phyloP scores from a whole-genome alignment of 1,140 invertebrate species.

The Leptonema lineaticorne region DNA sequence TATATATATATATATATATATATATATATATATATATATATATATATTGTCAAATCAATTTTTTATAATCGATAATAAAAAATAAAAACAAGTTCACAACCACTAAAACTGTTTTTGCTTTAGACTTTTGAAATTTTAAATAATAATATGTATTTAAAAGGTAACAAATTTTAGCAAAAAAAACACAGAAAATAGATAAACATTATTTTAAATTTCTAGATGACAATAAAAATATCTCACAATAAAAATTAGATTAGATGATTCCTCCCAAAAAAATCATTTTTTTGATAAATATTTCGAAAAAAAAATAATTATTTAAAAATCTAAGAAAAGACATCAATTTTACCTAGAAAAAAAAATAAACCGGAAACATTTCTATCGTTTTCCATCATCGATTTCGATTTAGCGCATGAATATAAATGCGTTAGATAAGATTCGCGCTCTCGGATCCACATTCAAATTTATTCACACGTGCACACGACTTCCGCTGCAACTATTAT shows the following conservation, averaged over 20 bases:
- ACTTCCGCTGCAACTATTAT: constrained; percentile 40
- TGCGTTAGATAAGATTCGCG: background rate
- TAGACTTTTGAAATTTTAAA: no score
- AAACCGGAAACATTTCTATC: no score
- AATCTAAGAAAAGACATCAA: background rate
- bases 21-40: background rate
- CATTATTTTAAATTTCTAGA: no score
- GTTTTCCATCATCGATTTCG: background rate
- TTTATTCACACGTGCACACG: constrained; percentile 30
- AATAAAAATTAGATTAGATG: background rate
- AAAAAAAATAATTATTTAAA: background rate
- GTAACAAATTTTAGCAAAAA: no score
- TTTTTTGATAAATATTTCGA: background rate
- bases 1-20: background rate
- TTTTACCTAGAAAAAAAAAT: no score
- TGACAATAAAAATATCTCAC: no score
- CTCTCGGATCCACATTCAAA: constrained; percentile 20
- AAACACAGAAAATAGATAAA: no score
- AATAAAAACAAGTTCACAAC: no score
- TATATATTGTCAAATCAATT: no score
- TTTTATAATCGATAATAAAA: no score
- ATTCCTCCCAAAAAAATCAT: background rate
- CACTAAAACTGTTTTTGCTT: no score
- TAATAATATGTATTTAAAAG: no score
- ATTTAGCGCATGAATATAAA: background rate